phyloP scores from a whole-genome alignment of 2,797 vertebrate species.

The Ataeniobius toweri region DNA sequence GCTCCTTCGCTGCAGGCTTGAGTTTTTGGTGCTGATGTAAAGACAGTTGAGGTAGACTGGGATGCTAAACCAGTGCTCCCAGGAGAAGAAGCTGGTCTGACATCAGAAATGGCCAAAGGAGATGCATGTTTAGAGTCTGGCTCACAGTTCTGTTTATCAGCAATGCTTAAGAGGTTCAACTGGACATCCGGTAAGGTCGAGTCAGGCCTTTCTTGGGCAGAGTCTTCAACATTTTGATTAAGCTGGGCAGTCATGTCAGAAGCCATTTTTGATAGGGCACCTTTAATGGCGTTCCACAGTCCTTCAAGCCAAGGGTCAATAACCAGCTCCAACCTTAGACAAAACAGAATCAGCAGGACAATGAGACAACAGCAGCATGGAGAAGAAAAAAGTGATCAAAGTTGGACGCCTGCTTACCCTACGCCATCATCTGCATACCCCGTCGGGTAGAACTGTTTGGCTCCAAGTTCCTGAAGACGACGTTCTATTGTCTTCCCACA shows the following conservation, averaged over 20 bases:
- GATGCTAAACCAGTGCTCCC: constrained; percentile 21
- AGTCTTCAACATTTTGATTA: constrained; percentile 8
- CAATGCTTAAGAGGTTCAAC: constrained; percentile 79
- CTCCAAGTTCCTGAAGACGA: constrained; percentile 89
- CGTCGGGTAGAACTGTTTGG: constrained; percentile 87
- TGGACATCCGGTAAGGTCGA: constrained; percentile 61
- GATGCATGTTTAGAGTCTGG: constrained; percentile 45
- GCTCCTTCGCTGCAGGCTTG: constrained; percentile 16
- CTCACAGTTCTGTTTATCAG: constrained; percentile 34
- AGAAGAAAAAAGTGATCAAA: neutral
- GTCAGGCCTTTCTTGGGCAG: constrained; percentile 18
- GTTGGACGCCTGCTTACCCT: constrained; percentile 81
- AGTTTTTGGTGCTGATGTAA: constrained; percentile 21
- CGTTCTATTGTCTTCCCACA: constrained; percentile 91
- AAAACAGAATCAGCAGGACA: constrained; percentile 16
- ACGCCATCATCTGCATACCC: constrained; percentile 94
- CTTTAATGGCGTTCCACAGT: constrained; percentile 88
- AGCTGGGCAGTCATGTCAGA: constrained; percentile 37
- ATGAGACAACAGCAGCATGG: neutral
- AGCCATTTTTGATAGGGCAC: constrained; percentile 77
- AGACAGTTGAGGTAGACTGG: constrained; percentile 29
- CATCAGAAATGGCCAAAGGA: constrained; percentile 39
- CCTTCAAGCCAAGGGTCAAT: constrained; percentile 95
- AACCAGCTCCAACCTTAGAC: constrained; percentile 88
- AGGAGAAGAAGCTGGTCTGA: constrained; percentile 34